Evolutionary conservation across 2,888 invertebrate genomes (phyloP), one percentile per base, ranked within the genome.

Genomic region (Folsomia candida): DNA sequence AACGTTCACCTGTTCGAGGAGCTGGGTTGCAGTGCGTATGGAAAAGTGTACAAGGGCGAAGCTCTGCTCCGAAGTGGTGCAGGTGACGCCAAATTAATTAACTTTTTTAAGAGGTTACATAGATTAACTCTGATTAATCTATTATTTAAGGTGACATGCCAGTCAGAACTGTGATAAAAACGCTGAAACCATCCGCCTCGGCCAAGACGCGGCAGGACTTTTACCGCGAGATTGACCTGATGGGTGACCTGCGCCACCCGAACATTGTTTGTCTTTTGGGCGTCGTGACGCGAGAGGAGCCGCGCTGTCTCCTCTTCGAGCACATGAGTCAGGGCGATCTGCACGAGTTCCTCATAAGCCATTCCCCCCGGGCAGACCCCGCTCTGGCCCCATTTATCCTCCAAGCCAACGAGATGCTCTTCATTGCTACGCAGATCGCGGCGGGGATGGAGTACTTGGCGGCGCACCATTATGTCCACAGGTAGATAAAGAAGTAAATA

Each of bases 31-130:
- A 96, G 98, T 14, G 95, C 96, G 47, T 98, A 96, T 83, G 97
- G 97, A 84, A 96, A 94, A 86, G 96, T 97, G 0, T 98, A 94
- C 83, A 95, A 95, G 84, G 97, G 96, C 0, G 94, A 96, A 82
- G 72, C 62, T 1, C 85, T 97, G 67, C 85, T 87, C 74, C 86
- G 86, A 60, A 84, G 83, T 71, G 81, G 82, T 51, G 86, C 86
- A 57, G 89, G 89, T 29, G 88, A 89, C 70, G n/a, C n/a, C n/a
- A n/a, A n/a, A n/a, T n/a, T n/a, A n/a, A n/a, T n/a, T n/a, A n/a
- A n/a, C n/a, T n/a, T n/a, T n/a, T n/a, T n/a, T n/a, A n/a, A n/a
- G n/a, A n/a, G 84, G 97, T 97, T 0, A 94, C 96, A 82, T 76
- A 72, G 0, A 85, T 97, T 67, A 85, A 87, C 73, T 84, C 84